These are phyloP conservation scores for Drosophila grimshawi DNA, from an alignment of 1,140 invertebrate genomes.

Conservation along the genomic window DNA sequence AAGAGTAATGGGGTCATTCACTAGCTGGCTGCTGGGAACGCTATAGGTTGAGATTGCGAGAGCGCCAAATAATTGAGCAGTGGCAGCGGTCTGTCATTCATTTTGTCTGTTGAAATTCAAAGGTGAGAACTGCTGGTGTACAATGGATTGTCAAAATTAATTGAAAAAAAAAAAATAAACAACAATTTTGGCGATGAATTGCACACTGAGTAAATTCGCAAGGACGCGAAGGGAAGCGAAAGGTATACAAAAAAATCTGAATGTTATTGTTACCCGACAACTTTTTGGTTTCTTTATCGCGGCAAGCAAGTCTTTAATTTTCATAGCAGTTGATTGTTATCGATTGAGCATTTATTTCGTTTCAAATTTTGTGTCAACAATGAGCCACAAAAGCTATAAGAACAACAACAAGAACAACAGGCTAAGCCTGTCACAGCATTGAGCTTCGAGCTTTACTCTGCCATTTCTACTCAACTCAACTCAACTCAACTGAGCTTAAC, in stretches of 20 bases:
- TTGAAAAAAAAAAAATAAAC: too few species aligned
- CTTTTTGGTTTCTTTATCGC: too few species aligned
- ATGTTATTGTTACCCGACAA: too few species aligned
- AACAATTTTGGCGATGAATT: too few species aligned
- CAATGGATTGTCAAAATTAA: too few species aligned
- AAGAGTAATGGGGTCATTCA: too few species aligned
- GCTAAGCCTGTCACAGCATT: slow-evolving; percentile 44
- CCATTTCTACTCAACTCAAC: slow-evolving; percentile 40
- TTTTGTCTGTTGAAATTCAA: background rate
- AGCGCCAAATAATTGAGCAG: background rate
- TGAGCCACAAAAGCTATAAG: slow-evolving; percentile 18
- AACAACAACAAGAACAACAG: slow-evolving; percentile 3
- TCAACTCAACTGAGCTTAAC: slow-evolving; percentile 37
- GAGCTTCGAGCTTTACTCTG: slow-evolving; percentile 46
- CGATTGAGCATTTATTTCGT: background rate
- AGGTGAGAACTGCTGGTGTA: background rate
- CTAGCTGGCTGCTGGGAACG: too few species aligned
- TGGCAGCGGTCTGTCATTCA: background rate
- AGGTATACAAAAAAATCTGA: too few species aligned
- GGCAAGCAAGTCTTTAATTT: background rate
- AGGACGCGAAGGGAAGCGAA: too few species aligned
- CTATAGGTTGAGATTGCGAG: too few species aligned
- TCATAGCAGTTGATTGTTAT: background rate
- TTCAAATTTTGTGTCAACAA: slow-evolving; percentile 1
- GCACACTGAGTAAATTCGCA: too few species aligned